Percentiles rank a stretch among this genome's conserved stretches.
Evolutionary conservation across 2,888 invertebrate species (phyloP).

Genomic region (Phlogophora meticulosa): DNA sequence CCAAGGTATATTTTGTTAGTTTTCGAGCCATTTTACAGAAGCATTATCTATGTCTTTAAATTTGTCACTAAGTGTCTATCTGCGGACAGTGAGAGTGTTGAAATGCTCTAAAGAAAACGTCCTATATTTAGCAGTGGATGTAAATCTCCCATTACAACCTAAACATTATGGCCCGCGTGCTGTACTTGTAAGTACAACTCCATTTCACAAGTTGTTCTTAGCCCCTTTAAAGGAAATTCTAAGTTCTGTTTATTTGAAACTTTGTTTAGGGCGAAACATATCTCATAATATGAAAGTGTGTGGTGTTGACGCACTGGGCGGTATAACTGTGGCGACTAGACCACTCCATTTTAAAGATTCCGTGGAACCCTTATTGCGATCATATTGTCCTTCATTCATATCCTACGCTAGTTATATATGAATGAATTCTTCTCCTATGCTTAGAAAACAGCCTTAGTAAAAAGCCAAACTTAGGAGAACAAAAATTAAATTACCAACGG

Average conservation of each 20-base stretch:
- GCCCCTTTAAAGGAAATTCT: conserved; percentile 27
- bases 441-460: background rate
- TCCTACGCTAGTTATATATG: too few species aligned
- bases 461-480: too few species aligned
- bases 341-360: background rate
- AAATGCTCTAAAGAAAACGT: background rate
- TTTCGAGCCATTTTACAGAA: too few species aligned
- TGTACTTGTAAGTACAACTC: conserved; percentile 24
- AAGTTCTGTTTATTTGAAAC: conserved; percentile 36
- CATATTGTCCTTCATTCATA: background rate
- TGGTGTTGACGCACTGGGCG: conserved; percentile 14
- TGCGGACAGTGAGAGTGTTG: conserved; percentile 3
- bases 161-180: conserved; percentile 18
- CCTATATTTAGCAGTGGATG: background rate
- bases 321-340: background rate
- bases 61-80: background rate
- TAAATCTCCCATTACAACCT: conserved; percentile 20
- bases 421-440: too few species aligned
- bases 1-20: too few species aligned
- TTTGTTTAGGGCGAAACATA: conserved; percentile 34
- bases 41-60: too few species aligned
- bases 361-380: too few species aligned
- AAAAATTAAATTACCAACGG: too few species aligned
- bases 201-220: conserved; percentile 19
- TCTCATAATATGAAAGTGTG: conserved; percentile 40